These are phyloP conservation scores for Sicus ferrugineus DNA, from an alignment of 2,888 invertebrate species.

Conservation along the genomic window DNA sequence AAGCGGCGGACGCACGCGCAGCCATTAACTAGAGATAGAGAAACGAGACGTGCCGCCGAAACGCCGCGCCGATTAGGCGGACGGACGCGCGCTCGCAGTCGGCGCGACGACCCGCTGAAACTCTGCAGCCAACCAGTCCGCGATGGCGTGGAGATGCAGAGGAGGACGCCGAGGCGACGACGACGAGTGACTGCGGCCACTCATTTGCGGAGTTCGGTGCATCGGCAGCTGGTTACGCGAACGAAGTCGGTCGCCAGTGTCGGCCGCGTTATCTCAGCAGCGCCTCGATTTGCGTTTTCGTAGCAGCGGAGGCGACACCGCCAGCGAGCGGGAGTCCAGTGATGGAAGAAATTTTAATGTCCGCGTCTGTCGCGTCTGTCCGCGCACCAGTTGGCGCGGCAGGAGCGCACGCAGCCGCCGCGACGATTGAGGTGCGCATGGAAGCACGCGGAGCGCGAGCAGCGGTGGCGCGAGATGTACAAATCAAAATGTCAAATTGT, in stretches of 20 bases:
- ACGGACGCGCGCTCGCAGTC: not conserved
- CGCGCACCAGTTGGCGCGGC: not conserved
- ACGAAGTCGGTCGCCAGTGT: not conserved
- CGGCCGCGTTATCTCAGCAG: not conserved
- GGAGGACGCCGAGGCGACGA: conserved; percentile 3
- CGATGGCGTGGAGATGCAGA: not conserved
- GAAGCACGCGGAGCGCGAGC: not conserved
- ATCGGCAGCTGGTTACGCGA: not conserved
- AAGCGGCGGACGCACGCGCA: conserved; percentile 32
- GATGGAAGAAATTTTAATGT: conserved; percentile 16
- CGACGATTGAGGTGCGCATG: not conserved
- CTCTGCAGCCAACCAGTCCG: not conserved
- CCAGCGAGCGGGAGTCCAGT: not conserved
- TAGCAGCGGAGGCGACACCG: conserved; percentile 1
- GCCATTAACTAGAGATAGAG: conserved; percentile 25
- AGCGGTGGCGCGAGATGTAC: conserved; percentile 33
- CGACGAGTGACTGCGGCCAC: conserved; percentile 36
- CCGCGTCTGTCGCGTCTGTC: not conserved
- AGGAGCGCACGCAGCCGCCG: not conserved
- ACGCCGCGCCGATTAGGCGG: conserved; percentile 31
- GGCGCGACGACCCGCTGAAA: not conserved
- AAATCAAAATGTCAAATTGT: conserved; percentile 41
- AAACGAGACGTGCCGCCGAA: conserved; percentile 32
- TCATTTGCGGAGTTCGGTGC: conserved; percentile 32
- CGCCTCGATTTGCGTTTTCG: conserved; percentile 35